These are phyloP conservation scores for Epinotia nisella DNA, from an alignment of 2,888 invertebrate species.

Conservation along the genomic window DNA sequence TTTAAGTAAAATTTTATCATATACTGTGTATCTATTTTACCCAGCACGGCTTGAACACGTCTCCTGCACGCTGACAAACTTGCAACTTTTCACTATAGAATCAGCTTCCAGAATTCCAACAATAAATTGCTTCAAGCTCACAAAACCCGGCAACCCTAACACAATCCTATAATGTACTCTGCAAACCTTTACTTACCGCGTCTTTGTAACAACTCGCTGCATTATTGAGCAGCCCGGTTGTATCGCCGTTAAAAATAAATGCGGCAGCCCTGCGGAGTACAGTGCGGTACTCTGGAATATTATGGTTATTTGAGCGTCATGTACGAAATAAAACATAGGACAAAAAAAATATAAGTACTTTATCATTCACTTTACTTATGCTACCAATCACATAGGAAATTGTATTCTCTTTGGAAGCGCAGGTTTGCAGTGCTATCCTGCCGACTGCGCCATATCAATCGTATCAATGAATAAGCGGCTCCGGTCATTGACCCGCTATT, in stretches of 20 bases:
- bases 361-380: not conserved
- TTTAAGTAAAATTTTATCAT: too few species aligned
- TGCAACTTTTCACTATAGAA: not conserved
- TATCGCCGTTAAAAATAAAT: slow-evolving; percentile 48
- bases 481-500: too few species aligned
- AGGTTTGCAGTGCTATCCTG: not conserved
- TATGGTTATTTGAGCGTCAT: slow-evolving; percentile 3
- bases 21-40: too few species aligned
- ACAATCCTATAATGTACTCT: slow-evolving; percentile 28
- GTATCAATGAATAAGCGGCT: too few species aligned
- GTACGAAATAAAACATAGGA: not conserved
- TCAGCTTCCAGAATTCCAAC: not conserved
- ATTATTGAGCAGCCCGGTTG: slow-evolving; percentile 77
- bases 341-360: not conserved
- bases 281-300: slow-evolving; percentile 3
- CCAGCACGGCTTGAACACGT: not conserved
- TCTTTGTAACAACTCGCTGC: slow-evolving; percentile 77
- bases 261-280: slow-evolving; percentile 15
- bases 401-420: not conserved
- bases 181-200: slow-evolving; percentile 64
- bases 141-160: slow-evolving; percentile 19
- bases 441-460: not conserved
- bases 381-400: too few species aligned
- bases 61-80: not conserved
- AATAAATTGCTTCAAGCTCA: slow-evolving; percentile 2